Base-by-base conservation (phyloP, 30 jellyfish, hydroid and myxozoan species). In the Clytia hemisphaerica region DNA sequence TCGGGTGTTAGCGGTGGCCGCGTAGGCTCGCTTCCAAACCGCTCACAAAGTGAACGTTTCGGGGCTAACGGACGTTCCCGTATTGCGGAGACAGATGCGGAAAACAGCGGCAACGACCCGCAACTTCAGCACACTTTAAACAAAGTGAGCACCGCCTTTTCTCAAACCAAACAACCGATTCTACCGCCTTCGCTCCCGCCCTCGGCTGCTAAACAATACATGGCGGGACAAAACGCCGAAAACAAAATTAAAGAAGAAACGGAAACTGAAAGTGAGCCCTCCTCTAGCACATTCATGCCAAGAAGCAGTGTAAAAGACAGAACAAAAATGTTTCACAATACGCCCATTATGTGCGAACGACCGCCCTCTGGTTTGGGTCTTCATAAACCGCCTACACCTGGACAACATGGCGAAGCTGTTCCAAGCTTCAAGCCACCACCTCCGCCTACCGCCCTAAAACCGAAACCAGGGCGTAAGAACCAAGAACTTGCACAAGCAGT, bases 361-460 rank as follows among this genome's bases (percentile, higher is more conserved):
- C 79, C 32, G 64, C 95, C 15, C 74, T 48, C 54, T 75, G 50
- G 2, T 19, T 60, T 36, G 44, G 72, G 42, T 10, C 68, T 54
- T 35, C 90, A 67, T 61, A 84, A 54, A 27, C 33, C 12, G 55
- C 65, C 22, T 76, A 53, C 59, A 27, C 37, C 22, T 19, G 75
- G 32, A 1, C 47, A 40, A 28, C 54, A 84, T 2, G 45, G 25
- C 38, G 37, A 29, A 26, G 64, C 48, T 14, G 34, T 72, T 10
- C 84, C 84, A 0, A 72, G 81, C 28, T 72, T 59, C 71, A 79
- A 72, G 28, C 67, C 75, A 31, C 78, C 81, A 9, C 85, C 93
- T 31, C 94, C 85, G 0, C 95, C 93, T 28, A 88, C 97, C 9
- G 95, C 95, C 29, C 74, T 69, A 37, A 74, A 74, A 71, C 94